Base-by-base conservation (phyloP, 2,113 vertebrate genomes). In the Pomatorhinus ruficollis region DNA sequence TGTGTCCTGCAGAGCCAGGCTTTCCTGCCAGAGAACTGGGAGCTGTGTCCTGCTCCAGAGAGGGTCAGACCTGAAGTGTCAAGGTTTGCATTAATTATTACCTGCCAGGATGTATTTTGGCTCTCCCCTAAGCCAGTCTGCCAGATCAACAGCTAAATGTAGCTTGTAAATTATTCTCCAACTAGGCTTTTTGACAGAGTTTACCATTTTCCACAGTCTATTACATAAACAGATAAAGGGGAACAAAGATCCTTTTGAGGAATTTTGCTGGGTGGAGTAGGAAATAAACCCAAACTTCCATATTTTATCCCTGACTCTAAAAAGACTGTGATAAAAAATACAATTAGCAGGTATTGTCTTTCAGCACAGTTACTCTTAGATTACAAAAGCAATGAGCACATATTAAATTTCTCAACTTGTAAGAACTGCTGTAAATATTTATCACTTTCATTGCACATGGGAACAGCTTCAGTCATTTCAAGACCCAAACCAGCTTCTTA, bases 321-420 rank as follows among this genome's bases (percentile, higher is more conserved):
- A 86, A 86, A 44, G 39, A n/a, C 42, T 60, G 42, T 49, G 71
- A 54, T n/a, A 57, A 35, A 30, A 93, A 83, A 95, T 49, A 93
- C 47, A 94, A 82, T 94, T 94, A 95, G 59, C 88, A 93, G 76
- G 85, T 83, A 42, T 56, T 80, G 42, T 88, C 79, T 90, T 92
- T 94, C 85, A 95, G 82, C 71, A 74, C 54, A 81, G 78, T 50
- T 82, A 50, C 74, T 74, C 65, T 91, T 56, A 59, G 44, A 37
- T 77, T 88, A 81, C 86, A 83, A 83, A 86, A 95, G 40, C 66
- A 80, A 77, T 10, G 33, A 90, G 30, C 35, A 64, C 1, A 0
- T 83, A 63, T 83, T 69, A 50, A 52, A 69, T 88, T 80, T 77
- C 81, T 87, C 9, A 47, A 2, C 50, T 86, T 80, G 12, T 61